These are phyloP conservation scores for Pediacus dermestoides DNA, from an alignment of 2,888 invertebrate species.

Conservation along the genomic window DNA sequence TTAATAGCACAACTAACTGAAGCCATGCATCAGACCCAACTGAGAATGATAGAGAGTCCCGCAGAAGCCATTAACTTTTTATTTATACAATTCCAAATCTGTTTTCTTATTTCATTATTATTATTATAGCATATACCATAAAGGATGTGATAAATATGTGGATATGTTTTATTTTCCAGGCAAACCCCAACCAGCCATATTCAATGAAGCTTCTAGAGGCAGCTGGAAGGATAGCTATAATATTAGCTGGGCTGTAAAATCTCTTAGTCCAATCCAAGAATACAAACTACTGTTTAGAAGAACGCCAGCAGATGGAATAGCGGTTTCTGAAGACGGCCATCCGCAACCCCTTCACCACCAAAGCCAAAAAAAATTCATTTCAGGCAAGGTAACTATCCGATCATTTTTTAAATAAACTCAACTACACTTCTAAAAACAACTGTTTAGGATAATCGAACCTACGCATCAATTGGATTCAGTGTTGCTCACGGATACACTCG, in stretches of 20 bases:
- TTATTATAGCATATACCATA: too few species aligned
- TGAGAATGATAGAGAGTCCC: too few species aligned
- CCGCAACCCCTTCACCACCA: slow-evolving; percentile 51
- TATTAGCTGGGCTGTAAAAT: slow-evolving; percentile 66
- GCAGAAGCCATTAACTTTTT: too few species aligned
- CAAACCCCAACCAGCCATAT: slow-evolving; percentile 62
- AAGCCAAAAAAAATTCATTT: slow-evolving; percentile 45
- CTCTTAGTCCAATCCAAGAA: slow-evolving; percentile 64
- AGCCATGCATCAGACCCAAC: too few species aligned
- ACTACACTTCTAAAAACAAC: not conserved
- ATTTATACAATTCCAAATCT: slow-evolving; percentile 6
- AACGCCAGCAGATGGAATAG: slow-evolving; percentile 52
- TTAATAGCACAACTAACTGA: slow-evolving; percentile 20
- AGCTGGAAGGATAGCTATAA: slow-evolving; percentile 61
- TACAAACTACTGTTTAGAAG: slow-evolving; percentile 63
- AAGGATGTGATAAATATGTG: too few species aligned
- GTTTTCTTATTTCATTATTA: too few species aligned
- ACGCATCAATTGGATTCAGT: slow-evolving; percentile 38
- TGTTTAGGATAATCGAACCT: slow-evolving; percentile 45
- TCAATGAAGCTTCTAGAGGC: slow-evolving; percentile 61
- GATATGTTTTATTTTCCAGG: slow-evolving; percentile 50
- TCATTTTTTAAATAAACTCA: too few species aligned
- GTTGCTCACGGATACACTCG: slow-evolving; percentile 38
- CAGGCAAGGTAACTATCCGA: slow-evolving; percentile 39
- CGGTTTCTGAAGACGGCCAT: slow-evolving; percentile 46